Evolutionary conservation across 2,797 vertebrate genomes (phyloP).

Genomic region (Aphelocoma californica): DNA sequence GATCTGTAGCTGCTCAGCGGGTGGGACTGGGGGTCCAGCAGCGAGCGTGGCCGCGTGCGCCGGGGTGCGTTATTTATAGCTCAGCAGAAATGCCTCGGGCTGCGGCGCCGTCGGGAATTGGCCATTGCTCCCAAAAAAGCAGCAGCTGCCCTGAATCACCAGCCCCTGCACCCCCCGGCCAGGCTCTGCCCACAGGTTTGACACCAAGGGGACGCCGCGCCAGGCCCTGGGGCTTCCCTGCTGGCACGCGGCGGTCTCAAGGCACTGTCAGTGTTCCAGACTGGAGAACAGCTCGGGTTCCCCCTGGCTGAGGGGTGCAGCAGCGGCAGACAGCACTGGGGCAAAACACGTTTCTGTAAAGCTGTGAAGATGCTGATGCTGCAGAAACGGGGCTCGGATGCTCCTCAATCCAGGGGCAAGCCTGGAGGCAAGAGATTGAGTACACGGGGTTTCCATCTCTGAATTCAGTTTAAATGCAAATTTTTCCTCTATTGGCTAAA

Average conservation of each 20-base stretch:
- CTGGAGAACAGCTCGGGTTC: background rate
- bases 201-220: rapidly evolving
- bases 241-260: rapidly evolving
- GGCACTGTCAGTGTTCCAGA: constrained; percentile 19
- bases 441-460: background rate
- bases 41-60: background rate
- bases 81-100: constrained; percentile 5
- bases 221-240: rapidly evolving
- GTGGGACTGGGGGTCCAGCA: background rate
- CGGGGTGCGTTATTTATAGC: background rate
- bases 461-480: background rate
- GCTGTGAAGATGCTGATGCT: background rate
- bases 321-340: background rate
- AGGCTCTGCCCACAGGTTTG: background rate
- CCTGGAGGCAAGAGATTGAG: background rate
- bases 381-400: background rate
- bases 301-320: background rate
- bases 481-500: background rate
- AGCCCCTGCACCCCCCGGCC: background rate
- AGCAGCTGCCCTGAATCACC: rapidly evolving
- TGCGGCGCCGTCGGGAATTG: background rate
- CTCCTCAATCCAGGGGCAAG: background rate
- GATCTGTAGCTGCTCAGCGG: background rate
- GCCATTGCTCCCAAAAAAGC: background rate
- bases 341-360: background rate